These are phyloP conservation scores for Chrysolina oricalcia DNA, from an alignment of 2,888 invertebrate species.

Conservation along the genomic window DNA sequence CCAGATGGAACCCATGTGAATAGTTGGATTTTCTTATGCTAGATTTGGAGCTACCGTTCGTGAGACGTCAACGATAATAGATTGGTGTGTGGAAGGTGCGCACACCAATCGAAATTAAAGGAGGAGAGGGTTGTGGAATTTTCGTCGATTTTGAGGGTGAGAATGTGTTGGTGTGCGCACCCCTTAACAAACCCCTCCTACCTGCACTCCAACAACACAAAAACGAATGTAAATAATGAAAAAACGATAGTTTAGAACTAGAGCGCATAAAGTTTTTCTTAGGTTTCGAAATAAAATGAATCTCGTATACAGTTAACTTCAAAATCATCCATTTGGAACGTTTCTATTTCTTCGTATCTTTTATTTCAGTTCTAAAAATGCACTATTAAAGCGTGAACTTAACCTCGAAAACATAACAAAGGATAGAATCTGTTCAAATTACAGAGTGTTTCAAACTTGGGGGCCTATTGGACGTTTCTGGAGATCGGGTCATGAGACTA, in stretches of 20 bases:
- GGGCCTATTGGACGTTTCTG: no score
- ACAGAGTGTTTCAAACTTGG: no score
- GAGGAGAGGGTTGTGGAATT: constrained; percentile 12
- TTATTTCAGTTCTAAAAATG: not conserved
- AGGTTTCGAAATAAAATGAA: not conserved
- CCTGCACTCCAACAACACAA: constrained; percentile 44
- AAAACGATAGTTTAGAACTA: constrained; percentile 15
- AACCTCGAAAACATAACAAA: not conserved
- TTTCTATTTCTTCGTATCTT: not conserved
- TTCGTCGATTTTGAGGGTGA: constrained; percentile 53
- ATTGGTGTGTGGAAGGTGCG: constrained; percentile 63
- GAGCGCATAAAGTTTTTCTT: not conserved
- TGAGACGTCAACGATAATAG: constrained; percentile 57
- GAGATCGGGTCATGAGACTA: no score
- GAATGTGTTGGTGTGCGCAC: constrained; percentile 70
- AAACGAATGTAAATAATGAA: constrained; percentile 47
- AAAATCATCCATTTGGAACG: not conserved
- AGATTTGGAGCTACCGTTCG: constrained; percentile 23
- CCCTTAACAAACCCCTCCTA: constrained; percentile 62
- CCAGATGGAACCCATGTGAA: constrained; percentile 31
- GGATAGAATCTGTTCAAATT: not conserved
- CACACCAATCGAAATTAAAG: constrained; percentile 60
- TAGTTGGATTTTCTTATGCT: constrained; percentile 41
- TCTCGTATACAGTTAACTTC: not conserved
- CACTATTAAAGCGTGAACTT: not conserved